These are phyloP conservation scores for Chymomyza costata DNA, from an alignment of 1,140 invertebrate species.

Conservation along the genomic window DNA sequence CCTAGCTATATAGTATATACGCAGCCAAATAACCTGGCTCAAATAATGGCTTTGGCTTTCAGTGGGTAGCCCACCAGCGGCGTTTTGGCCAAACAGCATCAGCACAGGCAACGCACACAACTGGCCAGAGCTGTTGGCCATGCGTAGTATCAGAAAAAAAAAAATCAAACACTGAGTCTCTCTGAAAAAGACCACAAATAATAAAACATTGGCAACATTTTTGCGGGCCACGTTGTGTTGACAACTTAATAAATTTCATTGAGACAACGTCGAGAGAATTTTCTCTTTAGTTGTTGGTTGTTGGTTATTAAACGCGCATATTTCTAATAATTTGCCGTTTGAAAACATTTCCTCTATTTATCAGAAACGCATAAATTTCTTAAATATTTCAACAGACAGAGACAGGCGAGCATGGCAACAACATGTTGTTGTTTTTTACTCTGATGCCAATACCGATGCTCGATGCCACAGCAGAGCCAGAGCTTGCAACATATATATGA, in stretches of 20 bases:
- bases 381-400: slow-evolving; percentile 50
- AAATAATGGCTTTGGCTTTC: slow-evolving; percentile 38
- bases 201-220: slow-evolving; percentile 59
- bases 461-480: slow-evolving; percentile 10
- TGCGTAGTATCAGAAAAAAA: slow-evolving; percentile 3
- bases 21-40: slow-evolving; percentile 39
- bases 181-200: slow-evolving; percentile 5
- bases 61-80: slow-evolving; percentile 38
- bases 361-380: slow-evolving; percentile 73
- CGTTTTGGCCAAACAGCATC: slow-evolving; percentile 21
- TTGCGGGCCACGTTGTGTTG: slow-evolving; percentile 47
- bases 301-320: slow-evolving; percentile 64
- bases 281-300: slow-evolving; percentile 31
- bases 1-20: slow-evolving; percentile 10
- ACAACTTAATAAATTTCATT: slow-evolving; percentile 74
- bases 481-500: too few species aligned
- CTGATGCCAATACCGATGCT: too few species aligned
- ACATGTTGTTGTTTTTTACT: too few species aligned
- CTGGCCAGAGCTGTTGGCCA: too few species aligned
- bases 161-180: slow-evolving; percentile 3
- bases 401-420: slow-evolving; percentile 28
- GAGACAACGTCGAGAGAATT: slow-evolving; percentile 25
- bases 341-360: slow-evolving; percentile 69
- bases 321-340: slow-evolving; percentile 62
- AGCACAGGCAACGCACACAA: too few species aligned